Base-by-base conservation (phyloP, 2,113 vertebrate species). In the Etia nguti region DNA sequence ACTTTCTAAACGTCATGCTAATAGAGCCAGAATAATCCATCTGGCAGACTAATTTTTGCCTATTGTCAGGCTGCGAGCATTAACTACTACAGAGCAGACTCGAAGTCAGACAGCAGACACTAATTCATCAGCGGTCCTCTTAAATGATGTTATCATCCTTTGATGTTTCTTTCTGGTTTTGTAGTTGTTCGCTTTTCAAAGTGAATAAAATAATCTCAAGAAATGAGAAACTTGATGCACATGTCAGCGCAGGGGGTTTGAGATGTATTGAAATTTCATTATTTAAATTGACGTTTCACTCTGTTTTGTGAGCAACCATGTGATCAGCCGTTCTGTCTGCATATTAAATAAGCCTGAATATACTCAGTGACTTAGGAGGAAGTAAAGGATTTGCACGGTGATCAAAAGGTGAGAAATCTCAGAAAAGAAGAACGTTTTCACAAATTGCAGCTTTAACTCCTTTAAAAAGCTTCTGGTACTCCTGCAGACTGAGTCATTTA, bases 1-100 rank as follows among this genome's bases (percentile, higher is more conserved):
- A 57, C 65, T 83, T 57, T 82, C 20, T 83, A 75, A 87, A 59
- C 24, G n/a, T 68, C 56, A 57, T 57, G 75, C 80, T 80, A 84
- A 73, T 73, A 38, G 70, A 81, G 83, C 60, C 10, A n/a, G 36
- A 90, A 86, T 88, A 82, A 89, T 83, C 38, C 34, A 54, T 92
- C 56, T 8, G 29, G 50, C 24, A 36, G 22, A 80, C 59, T 79
- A 31, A 20, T 60, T 83, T 79, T 65, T 46, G 48, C 10, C 77
- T 16, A 38, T 60, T 86, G 84, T 38, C 73, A 46, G 65, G 36
- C 50, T 65, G 73, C 3, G 73, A 50, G 1, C 34, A 11, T 41
- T 84, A 60, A 38, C 41, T 84, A 52, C 48, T 59, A 68, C 24
- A 36, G 41, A 57, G 13, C 6, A 1, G 31, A 24, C 50, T 52